Evolutionary conservation across 2,797 vertebrate species (phyloP), one percentile per base, ranked within the genome.

Genomic region (Sciurus carolinensis): DNA sequence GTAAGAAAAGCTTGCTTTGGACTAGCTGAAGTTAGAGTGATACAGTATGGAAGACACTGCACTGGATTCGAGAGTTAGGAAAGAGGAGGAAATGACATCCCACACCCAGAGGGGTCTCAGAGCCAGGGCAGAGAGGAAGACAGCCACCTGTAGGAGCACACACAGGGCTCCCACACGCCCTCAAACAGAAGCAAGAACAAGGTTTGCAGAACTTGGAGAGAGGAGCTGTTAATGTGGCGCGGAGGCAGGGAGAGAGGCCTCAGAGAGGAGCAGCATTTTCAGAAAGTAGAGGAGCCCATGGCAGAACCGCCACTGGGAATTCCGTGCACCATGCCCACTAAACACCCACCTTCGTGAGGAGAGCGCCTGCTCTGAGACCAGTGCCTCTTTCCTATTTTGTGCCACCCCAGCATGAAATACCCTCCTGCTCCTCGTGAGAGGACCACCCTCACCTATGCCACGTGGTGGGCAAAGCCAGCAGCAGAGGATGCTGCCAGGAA

Each of bases 141-240:
- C 20, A 30, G 39, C 73, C 79, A 36, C 24, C 28, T 17, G 39
- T 17, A 30, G 36, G 77, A 50, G 22, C 28, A 44, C 57, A 72
- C 7, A 2, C 15, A 24, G 11, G 82, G 30, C 59, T 54, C 2
- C 10, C 5, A 57, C 11, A 8, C 0, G 0, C 11, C 4, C 13
- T 57, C 59, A 10, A 1, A 33, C 26, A 20, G 28, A 83, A 86
- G n/a, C n/a, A 13, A 5, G 33, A 44, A 13, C 18, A 8, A 13
- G 28, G 28, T n/a, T 30, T 8, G 1, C 4, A 39, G 14, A 39
- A 67, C 54, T 28, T 33, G 24, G n/a, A 54, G 44, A 91, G 42
- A n/a, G 33, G 64, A 33, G 4, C 64, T 14, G 4, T 64, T 24
- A 3, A 0, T 30, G 3, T 54, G 1, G 26, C 20, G 22, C 3